Base-by-base conservation (phyloP, 2,888 invertebrate genomes). In the Sialis fuliginosa region DNA sequence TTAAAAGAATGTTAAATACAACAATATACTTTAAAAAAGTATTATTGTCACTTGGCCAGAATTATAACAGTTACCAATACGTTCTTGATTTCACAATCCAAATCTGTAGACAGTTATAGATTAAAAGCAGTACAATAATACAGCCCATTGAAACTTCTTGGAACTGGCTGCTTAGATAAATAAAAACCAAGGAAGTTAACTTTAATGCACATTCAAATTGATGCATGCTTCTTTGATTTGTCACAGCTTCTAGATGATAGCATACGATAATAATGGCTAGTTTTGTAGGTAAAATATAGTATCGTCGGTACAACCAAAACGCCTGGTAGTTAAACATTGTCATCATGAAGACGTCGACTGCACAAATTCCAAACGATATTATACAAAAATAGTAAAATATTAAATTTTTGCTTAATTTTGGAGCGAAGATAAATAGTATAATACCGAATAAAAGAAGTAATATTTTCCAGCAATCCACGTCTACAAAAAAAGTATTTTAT, bases 141-240 rank as follows among this genome's bases (percentile, higher is more conserved):
- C 83, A 68, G 0, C 77, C 77, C 35, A 79, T 68, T 0, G 86
- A 75, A 1, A 86, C 83, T 64, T 89, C 90, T 46, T 77, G 75
- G 58, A 83, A 83, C 55, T 89, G 80, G 57, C 85, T 88, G 59
- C 91, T 86, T 55, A 78, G 74, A 68, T 84, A 91, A 46, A 91
- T 74, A 52, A 80, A 62, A 6, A 74, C 55, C 3, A 88, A 65
- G 1, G 83, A 85, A 6, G 77, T 58, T 6, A 70, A 74, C 74
- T 96, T 93, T 43, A 96, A 62, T 13, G 77, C 70, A 93, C 95
- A 96, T 66, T 85, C 83, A 48, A 95, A 87, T 39, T 96, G 74
- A 59, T 88, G 82, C 56, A 83, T 80, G 44, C 87, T 90, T 46
- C 89, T 72, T 43, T 75, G 66, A 65, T 95, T 84, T 48, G 75